Percentiles rank a stretch among this genome's conserved stretches.
Evolutionary conservation across 2,888 invertebrate genomes (phyloP).

Genomic region (Aricia artaxerxes): DNA sequence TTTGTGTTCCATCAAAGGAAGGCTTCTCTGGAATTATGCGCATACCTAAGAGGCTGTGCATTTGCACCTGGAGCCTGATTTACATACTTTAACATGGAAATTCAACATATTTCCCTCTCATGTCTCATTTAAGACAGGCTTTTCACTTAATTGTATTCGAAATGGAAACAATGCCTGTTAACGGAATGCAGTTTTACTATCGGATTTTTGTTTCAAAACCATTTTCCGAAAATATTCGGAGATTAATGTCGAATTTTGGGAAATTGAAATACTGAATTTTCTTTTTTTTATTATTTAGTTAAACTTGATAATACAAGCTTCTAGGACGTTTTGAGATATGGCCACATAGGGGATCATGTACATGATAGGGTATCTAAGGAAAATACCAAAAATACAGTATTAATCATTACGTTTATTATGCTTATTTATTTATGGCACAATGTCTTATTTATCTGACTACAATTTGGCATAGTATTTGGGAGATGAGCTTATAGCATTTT

Average conservation of each 20-base stretch:
- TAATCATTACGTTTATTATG: no score
- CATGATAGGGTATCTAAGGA: no score
- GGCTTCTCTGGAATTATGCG: constrained; percentile 14
- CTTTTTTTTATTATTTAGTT: no score
- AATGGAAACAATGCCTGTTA: background rate
- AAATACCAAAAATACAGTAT: no score
- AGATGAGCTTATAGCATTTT: no score
- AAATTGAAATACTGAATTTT: no score
- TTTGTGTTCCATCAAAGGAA: constrained; percentile 12
- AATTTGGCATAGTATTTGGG: no score
- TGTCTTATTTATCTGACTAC: no score
- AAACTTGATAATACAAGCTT: no score
- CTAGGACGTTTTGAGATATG: no score
- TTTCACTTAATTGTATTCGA: background rate
- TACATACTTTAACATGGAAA: constrained; percentile 28
- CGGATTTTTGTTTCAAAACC: background rate
- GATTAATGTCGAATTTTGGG: background rate
- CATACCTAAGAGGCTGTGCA: constrained; percentile 19
- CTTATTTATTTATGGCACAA: no score
- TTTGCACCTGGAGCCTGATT: constrained; percentile 14
- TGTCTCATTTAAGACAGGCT: background rate
- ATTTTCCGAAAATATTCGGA: background rate
- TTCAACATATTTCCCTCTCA: constrained; percentile 7
- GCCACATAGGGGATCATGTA: no score
- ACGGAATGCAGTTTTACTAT: background rate